phyloP scores from a whole-genome alignment of 2,797 vertebrate genomes.

The Lacerta bilineata region DNA sequence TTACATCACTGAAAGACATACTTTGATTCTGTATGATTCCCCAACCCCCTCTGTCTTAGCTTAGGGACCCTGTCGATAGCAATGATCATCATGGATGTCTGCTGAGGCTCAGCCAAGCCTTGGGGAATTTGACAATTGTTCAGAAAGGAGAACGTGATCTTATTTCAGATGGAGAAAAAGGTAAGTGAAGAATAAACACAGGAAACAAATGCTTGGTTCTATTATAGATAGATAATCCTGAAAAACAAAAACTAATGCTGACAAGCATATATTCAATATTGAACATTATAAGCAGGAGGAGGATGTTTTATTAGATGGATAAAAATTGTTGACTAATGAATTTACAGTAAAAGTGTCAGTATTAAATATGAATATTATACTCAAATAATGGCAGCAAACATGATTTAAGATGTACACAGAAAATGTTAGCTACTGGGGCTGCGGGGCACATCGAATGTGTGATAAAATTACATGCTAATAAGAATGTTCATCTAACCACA shows the following conservation, averaged over 20 bases:
- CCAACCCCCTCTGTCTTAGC: conserved; percentile 78
- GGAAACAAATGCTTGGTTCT: background rate
- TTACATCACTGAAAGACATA: conserved; percentile 31
- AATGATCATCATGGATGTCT: conserved; percentile 85
- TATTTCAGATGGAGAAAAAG: conserved; percentile 92
- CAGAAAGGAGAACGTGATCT: conserved; percentile 95
- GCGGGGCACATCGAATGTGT: background rate
- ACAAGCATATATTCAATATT: background rate
- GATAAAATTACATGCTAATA: conserved; percentile 8
- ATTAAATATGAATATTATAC: background rate
- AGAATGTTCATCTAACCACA: background rate
- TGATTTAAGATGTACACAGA: background rate
- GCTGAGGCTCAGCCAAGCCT: conserved; percentile 90
- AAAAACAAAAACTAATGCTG: background rate
- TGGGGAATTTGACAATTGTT: conserved; percentile 95
- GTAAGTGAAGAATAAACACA: conserved; percentile 78
- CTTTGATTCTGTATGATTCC: conserved; percentile 56
- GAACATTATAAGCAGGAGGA: background rate
- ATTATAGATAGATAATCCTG: background rate
- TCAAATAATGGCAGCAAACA: background rate
- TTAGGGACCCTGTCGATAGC: conserved; percentile 86
- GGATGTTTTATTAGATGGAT: background rate
- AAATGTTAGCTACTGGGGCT: background rate
- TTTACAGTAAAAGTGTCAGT: background rate
- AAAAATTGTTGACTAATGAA: background rate